Conservation (phyloP, 2,888 invertebrate species). For the Agonum fuliginosum region DNA sequence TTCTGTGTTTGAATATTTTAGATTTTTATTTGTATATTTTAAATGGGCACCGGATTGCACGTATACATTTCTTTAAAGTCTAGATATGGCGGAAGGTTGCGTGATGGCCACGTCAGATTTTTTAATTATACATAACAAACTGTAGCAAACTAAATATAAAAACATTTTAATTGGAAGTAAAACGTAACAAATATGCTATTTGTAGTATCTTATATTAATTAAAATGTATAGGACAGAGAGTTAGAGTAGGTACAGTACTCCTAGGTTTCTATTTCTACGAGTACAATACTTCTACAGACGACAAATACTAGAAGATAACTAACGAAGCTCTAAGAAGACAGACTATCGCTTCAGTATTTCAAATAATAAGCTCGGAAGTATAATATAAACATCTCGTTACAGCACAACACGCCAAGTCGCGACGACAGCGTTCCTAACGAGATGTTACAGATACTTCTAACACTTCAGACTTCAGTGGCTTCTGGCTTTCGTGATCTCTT, state of each 20-base stretch:
- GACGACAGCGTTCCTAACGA: conserved; percentile 37
- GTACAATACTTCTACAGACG: not conserved
- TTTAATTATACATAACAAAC: too few relatives aligned
- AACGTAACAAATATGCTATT: too few relatives aligned
- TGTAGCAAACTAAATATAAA: too few relatives aligned
- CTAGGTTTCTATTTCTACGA: too few relatives aligned
- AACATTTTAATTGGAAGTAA: too few relatives aligned
- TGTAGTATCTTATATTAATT: not conserved
- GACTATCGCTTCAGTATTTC: conserved; percentile 1
- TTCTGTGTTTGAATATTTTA: too few relatives aligned
- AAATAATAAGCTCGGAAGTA: conserved; percentile 41
- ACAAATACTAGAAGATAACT: not conserved
- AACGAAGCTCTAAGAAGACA: not conserved
- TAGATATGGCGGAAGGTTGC: too few relatives aligned
- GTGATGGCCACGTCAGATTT: too few relatives aligned
- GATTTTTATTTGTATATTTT: too few relatives aligned
- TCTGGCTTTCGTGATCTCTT: conserved; percentile 4
- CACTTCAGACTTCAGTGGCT: conserved; percentile 27
- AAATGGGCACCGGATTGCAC: too few relatives aligned
- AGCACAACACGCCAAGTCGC: too few relatives aligned
- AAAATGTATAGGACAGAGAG: not conserved
- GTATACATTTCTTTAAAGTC: too few relatives aligned
- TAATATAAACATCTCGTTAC: conserved; percentile 40
- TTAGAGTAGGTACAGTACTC: not conserved
- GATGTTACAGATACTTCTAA: conserved; percentile 17